Evolutionary conservation across 1,140 invertebrate species (phyloP).

Genomic region (Colletes latitarsis): DNA sequence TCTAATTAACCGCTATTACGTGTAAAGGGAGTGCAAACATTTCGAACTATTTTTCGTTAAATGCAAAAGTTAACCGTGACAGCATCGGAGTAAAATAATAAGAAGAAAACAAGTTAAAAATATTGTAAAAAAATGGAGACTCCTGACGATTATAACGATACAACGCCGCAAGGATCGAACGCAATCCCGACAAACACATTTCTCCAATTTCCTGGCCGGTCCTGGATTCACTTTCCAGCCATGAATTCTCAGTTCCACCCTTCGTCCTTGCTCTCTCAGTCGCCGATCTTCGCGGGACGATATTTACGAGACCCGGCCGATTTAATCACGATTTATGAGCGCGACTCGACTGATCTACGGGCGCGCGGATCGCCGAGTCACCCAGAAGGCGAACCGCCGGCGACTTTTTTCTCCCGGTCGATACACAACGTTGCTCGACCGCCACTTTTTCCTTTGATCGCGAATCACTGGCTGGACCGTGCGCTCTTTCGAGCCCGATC

Average conservation of each 20-base stretch:
- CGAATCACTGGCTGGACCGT: neutral
- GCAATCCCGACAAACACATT: neutral
- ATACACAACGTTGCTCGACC: conserved; percentile 25
- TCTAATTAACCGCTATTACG: too few species aligned
- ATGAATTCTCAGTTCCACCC: neutral
- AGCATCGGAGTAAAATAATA: too few species aligned
- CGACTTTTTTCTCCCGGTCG: conserved; percentile 35
- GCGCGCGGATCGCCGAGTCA: conserved; percentile 45
- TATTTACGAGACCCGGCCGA: conserved; percentile 54
- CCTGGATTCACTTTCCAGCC: neutral
- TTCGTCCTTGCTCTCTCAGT: neutral
- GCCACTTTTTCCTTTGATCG: conserved; percentile 51
- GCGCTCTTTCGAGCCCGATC: neutral
- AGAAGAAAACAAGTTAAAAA: too few species aligned
- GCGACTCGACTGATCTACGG: conserved; percentile 50
- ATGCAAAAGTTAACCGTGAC: too few species aligned
- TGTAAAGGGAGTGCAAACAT: too few species aligned
- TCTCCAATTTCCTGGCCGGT: neutral
- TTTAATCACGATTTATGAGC: conserved; percentile 62
- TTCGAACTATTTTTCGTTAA: too few species aligned
- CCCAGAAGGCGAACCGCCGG: conserved; percentile 37
- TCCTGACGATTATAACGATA: too few species aligned
- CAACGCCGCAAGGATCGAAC: neutral
- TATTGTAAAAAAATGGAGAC: too few species aligned
- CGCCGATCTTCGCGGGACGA: conserved; percentile 9